Percentiles rank a stretch among this genome's conserved stretches.
Conservation (phyloP, 2,888 invertebrate genomes). For the Halocaridina rubra region DNA sequence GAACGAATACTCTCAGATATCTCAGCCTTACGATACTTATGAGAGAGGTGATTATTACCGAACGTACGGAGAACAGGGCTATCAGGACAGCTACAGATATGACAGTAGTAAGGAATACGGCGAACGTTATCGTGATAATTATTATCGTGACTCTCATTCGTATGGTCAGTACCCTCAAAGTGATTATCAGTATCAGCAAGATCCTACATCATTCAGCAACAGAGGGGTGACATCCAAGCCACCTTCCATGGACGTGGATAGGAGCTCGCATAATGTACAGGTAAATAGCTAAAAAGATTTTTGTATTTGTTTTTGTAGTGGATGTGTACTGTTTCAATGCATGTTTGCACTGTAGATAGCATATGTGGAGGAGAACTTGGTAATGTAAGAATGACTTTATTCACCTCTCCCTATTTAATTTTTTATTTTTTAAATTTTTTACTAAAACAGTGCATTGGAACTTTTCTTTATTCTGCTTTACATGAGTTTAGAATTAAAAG, state of each 20-base stretch:
- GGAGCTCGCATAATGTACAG: slow-evolving; percentile 37
- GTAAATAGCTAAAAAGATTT: not conserved
- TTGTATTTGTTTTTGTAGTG: not conserved
- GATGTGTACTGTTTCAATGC: too few species aligned
- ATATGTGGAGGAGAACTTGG: too few species aligned
- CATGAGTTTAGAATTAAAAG: too few species aligned
- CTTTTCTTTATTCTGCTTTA: too few species aligned
- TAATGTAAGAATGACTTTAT: too few species aligned
- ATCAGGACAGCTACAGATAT: not conserved
- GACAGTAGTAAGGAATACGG: not conserved
- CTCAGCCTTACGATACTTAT: not conserved
- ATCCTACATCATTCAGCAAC: not conserved
- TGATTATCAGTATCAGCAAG: not conserved
- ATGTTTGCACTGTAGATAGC: too few species aligned
- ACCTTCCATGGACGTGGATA: slow-evolving; percentile 5
- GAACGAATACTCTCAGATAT: not conserved
- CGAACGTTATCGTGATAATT: not conserved
- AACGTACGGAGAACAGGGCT: not conserved
- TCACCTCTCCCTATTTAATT: too few species aligned
- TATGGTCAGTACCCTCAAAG: slow-evolving; percentile 18
- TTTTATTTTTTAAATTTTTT: too few species aligned
- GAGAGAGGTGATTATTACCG: slow-evolving; percentile 33
- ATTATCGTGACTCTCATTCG: not conserved
- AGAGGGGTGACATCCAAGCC: slow-evolving; percentile 8
- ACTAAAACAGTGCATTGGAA: too few species aligned